Conservation (phyloP, 2,797 vertebrate genomes). For the Taenioides sp. region DNA sequence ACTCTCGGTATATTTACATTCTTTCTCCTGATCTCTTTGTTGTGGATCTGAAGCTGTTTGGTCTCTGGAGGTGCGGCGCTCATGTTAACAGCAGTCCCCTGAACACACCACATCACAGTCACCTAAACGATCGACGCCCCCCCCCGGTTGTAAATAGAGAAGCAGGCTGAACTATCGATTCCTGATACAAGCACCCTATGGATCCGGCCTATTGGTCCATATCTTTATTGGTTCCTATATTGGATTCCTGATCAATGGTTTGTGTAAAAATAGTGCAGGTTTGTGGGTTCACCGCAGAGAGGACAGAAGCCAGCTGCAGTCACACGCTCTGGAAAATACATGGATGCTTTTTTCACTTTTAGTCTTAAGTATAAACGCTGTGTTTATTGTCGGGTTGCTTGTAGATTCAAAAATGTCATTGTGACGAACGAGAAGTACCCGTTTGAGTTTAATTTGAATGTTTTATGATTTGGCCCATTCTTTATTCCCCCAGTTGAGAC, state of each 20-base stretch:
- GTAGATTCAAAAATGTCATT: neutral
- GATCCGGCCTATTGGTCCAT: conserved; percentile 11
- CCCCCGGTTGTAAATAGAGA: conserved; percentile 7
- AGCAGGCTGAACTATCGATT: conserved; percentile 7
- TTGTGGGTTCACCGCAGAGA: neutral
- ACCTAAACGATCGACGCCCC: conserved; percentile 17
- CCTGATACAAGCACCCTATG: conserved; percentile 8
- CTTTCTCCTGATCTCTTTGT: neutral
- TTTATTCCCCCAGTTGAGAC: no score
- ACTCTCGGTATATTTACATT: neutral
- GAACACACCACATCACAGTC: conserved; percentile 46
- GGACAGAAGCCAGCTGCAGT: neutral
- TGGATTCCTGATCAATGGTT: conserved; percentile 3
- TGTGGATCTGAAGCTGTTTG: conserved; percentile 36
- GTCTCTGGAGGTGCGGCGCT: conserved; percentile 39
- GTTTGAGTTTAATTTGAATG: no score
- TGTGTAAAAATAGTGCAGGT: conserved; percentile 6
- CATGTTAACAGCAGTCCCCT: conserved; percentile 50
- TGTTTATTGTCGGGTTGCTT: neutral
- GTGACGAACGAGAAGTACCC: no score
- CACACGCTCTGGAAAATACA: neutral
- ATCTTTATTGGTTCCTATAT: conserved; percentile 14
- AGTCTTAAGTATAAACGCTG: no score
- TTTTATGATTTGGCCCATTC: no score
- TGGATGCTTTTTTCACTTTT: neutral